A percentile compares a stretch with the other conserved stretches of the same genome.
These are phyloP conservation scores for Lipophrys pholis DNA, from an alignment of 2,113 vertebrate genomes.

Conservation along the genomic window DNA sequence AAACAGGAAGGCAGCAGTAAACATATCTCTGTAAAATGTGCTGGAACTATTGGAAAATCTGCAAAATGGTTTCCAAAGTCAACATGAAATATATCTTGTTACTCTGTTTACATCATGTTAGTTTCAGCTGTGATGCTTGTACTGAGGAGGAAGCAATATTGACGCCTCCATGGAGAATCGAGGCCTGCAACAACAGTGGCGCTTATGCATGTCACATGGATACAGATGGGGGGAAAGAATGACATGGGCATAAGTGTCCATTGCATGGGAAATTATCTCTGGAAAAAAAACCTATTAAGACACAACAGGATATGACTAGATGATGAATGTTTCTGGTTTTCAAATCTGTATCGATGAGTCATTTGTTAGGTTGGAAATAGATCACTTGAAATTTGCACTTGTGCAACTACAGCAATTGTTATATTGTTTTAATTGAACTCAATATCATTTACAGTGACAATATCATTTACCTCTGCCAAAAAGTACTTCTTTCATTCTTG, in stretches of 20 bases:
- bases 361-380: too few relatives aligned
- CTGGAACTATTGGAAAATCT: slow-evolving; percentile 13
- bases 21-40: slow-evolving; percentile 27
- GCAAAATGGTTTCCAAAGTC: not conserved
- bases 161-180: slow-evolving; percentile 33
- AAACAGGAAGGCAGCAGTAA: slow-evolving; percentile 30
- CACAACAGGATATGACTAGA: too few relatives aligned
- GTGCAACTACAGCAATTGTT: too few relatives aligned
- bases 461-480: too few relatives aligned
- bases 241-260: slow-evolving; percentile 32
- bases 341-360: too few relatives aligned
- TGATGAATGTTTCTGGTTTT: too few relatives aligned
- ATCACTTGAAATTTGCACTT: too few relatives aligned
- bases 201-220: slow-evolving; percentile 17
- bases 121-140: slow-evolving; percentile 14
- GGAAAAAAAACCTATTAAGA: too few relatives aligned
- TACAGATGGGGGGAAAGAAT: not conserved
- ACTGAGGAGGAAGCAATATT: slow-evolving; percentile 20
- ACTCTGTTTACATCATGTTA: not conserved
- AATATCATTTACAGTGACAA: too few relatives aligned
- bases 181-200: slow-evolving; percentile 22
- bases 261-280: too few relatives aligned
- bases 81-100: slow-evolving; percentile 5
- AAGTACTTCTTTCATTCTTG: too few relatives aligned
- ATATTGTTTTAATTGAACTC: too few relatives aligned